Conservation (phyloP, 2,888 invertebrate genomes). For the Philhelius pedissequus region DNA sequence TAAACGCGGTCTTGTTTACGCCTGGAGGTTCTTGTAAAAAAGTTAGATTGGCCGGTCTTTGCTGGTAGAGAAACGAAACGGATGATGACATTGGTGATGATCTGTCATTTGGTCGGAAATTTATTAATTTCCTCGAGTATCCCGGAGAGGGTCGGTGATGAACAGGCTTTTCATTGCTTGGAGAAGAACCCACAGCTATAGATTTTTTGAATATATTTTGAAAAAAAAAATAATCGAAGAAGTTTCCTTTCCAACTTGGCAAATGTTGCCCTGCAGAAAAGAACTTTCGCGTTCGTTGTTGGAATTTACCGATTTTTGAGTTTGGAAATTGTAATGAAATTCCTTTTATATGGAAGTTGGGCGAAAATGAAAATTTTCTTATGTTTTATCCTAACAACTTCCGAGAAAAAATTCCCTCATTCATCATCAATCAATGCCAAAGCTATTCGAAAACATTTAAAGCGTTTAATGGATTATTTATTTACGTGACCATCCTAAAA, state of each 20-base stretch:
- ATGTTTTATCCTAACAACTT: background rate
- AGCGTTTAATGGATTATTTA: conserved; percentile 64
- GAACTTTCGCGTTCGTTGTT: background rate
- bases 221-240: conserved; percentile 33
- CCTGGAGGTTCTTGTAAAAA: conserved; percentile 6
- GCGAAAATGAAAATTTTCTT: conserved; percentile 42
- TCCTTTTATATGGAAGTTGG: background rate
- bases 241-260: conserved; percentile 38
- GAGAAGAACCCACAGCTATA: background rate
- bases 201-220: conserved; percentile 8
- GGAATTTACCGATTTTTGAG: background rate
- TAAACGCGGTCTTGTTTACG: conserved; percentile 17
- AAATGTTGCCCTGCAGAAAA: background rate
- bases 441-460: conserved; percentile 52
- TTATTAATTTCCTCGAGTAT: conserved; percentile 58
- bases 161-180: background rate
- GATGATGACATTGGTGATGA: conserved; percentile 62
- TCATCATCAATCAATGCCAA: conserved; percentile 63
- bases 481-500: conserved; percentile 52
- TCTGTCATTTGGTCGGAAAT: conserved; percentile 57
- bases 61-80: conserved; percentile 4
- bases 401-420: background rate
- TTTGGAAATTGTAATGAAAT: background rate
- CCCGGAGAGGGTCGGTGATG: background rate
- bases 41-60: conserved; percentile 29